Base-by-base conservation (phyloP, 2,888 invertebrate species). In the Lithodes maja region DNA sequence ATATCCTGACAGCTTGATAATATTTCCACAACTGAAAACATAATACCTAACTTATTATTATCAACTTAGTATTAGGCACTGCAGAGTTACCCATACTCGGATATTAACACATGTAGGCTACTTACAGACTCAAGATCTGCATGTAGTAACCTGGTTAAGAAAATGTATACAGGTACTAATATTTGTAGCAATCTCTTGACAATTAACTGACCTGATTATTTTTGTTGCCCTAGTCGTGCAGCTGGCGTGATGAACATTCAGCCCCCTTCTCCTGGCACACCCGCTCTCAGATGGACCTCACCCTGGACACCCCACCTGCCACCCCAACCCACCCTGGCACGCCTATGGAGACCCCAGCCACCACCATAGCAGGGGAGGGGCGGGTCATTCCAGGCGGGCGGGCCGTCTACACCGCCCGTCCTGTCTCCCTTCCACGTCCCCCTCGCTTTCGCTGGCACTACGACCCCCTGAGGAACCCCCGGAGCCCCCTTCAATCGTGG, bases 221-320 rank as follows among this genome's bases (percentile, higher is more conserved):
- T 33, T 33, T 33, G 33, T 33, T 33, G 33, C 77, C 49, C 15
- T 93, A 95, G 95, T 94, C 94, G 52, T 93, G 94, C 92, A 94
- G 95, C 69, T 95, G 95, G 95, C 94, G 96, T 90, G 98, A 98
- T 93, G 97, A 97, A 93, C 97, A 98, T 93, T 97, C 97, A 0
- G 96, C 96, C 17, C 98, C 98, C 0, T 98, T 98, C 93, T 95
- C 96, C 15, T 97, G 97, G 90, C 90, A 90, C 85, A 91, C 91
- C 1, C 86, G 91, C 75, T 91, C 91, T 3, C 91, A 91, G 68
- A 91, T 91, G 91, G 90, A 91, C 83, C 86, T 91, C 9, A 91
- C 91, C 5, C 75, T 91, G 61, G 91, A 91, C 75, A 89, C 91
- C 2, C 91, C 91, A 15, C 90, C 91, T 15, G 89, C 82, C 74